Evolutionary conservation across 2,113 vertebrate species (phyloP).

Genomic region (Numenius arquata): DNA sequence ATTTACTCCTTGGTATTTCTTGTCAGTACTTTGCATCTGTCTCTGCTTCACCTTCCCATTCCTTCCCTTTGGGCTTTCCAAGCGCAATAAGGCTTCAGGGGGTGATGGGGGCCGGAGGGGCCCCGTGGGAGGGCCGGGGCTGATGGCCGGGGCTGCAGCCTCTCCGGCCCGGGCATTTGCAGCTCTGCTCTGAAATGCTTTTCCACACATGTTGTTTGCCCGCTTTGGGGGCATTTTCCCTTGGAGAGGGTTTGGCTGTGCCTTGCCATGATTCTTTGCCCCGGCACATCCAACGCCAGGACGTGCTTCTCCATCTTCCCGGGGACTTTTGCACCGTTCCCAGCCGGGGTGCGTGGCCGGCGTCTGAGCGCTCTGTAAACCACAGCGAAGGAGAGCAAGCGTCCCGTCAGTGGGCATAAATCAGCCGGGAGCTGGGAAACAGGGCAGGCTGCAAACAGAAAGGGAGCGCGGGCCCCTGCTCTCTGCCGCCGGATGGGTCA

Average conservation of each 20-base stretch:
- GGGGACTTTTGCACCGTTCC: rapidly evolving
- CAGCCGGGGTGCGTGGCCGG: rapidly evolving
- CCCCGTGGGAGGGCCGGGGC: not conserved
- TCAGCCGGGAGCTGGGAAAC: not conserved
- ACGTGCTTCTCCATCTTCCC: not conserved
- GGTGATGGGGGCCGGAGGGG: not conserved
- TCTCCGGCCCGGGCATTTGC: not conserved
- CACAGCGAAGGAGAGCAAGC: not conserved
- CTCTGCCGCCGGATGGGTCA: not conserved
- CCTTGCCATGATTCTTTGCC: not conserved
- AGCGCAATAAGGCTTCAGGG: not conserved
- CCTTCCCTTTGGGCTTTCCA: not conserved
- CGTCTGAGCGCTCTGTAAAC: not conserved
- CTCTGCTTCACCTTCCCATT: conserved; percentile 24
- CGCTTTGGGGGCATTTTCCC: not conserved
- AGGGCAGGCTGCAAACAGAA: not conserved
- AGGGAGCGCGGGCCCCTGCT: conserved; percentile 5
- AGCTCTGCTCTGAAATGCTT: not conserved
- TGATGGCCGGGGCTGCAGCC: not conserved
- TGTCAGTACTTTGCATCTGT: conserved; percentile 14
- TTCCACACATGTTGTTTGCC: rapidly evolving
- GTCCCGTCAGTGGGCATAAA: not conserved
- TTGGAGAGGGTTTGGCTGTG: not conserved
- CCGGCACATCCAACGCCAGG: rapidly evolving
- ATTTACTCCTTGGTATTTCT: conserved; percentile 33